These are phyloP conservation scores for Prionailurus bengalensis DNA, from an alignment of 2,113 vertebrate species.

Conservation along the genomic window DNA sequence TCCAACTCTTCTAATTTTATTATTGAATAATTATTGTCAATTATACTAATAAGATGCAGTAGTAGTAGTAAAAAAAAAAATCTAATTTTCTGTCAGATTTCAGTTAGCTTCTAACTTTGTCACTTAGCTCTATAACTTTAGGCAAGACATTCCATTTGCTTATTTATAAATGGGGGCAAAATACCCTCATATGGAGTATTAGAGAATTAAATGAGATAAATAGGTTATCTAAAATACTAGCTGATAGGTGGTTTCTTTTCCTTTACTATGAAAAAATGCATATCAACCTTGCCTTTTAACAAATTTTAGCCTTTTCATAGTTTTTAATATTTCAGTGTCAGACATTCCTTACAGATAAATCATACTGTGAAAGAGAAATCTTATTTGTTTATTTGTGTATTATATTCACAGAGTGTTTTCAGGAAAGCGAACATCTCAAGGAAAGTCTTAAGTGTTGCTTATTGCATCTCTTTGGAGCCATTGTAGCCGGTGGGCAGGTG, in stretches of 20 bases:
- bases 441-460: conserved; percentile 98
- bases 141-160: not conserved
- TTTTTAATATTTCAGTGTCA: conserved; percentile 40
- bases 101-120: not conserved
- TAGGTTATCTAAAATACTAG: not conserved
- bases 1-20: conserved; percentile 3
- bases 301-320: conserved; percentile 12
- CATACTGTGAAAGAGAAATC: conserved; percentile 58
- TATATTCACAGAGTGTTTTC: conserved; percentile 95
- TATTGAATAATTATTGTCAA: not conserved
- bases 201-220: not conserved
- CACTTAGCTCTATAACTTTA: not conserved
- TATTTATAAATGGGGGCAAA: not conserved
- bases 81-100: conserved; percentile 34
- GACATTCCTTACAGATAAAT: conserved; percentile 48
- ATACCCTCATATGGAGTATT: not conserved
- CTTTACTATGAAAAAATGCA: not conserved
- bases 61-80: not conserved
- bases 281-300: not conserved
- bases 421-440: conserved; percentile 99
- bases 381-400: conserved; percentile 71
- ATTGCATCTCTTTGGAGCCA: conserved; percentile 97
- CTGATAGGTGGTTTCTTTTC: conserved; percentile 15
- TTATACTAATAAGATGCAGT: not conserved
- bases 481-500: conserved; percentile 98